Base-by-base conservation (phyloP, 2,113 vertebrate genomes). In the Odocoileus hemionus region DNA sequence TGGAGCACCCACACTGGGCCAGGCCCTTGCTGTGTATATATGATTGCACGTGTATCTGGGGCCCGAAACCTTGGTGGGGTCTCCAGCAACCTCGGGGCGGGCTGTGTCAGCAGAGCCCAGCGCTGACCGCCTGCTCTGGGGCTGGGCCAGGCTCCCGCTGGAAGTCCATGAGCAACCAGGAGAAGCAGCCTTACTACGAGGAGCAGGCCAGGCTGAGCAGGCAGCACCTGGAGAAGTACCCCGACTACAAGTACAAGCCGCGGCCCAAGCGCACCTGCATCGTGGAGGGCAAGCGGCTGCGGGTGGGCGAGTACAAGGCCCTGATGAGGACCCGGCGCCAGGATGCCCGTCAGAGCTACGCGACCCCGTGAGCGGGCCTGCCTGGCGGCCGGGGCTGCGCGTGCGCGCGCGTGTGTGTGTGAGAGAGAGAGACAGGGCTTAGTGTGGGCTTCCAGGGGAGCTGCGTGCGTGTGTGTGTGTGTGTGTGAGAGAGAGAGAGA, bases 221-320 rank as follows among this genome's bases (percentile, higher is more conserved):
- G 91, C 99, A 99, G 98, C 99, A 99, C 98, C 98, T 99, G 99
- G 99, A 99, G 98, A 99, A 99, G 39, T 99, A 99, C 93, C 99
- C 99, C 0, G 99, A 99, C 97, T 99, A 99, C 95, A 99, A 99
- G 93, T 99, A 99, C 99, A 99, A 99, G 36, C 99, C 99, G 0
- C 98, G 99, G 52, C 99, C 99, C 95, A 99, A 99, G 88, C 99
- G 99, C 61, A 99, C 99, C 14, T 99, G 99, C 98, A 99, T 99
- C 5, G 99, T 99, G 98, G 99, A 99, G 98, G 99, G 99, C 4
- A 99, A 99, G 88, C 96, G 99, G 90, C 99, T 99, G 79, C 98
- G 99, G 0, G 99, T 99, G 84, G 99, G 99, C n/a, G 99, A 99
- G 98, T 99, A 99, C 99, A 99, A 99, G 97, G 99, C 99, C 60